These are phyloP conservation scores for Conistra vaccinii DNA, from an alignment of 2,888 invertebrate species.

Conservation along the genomic window DNA sequence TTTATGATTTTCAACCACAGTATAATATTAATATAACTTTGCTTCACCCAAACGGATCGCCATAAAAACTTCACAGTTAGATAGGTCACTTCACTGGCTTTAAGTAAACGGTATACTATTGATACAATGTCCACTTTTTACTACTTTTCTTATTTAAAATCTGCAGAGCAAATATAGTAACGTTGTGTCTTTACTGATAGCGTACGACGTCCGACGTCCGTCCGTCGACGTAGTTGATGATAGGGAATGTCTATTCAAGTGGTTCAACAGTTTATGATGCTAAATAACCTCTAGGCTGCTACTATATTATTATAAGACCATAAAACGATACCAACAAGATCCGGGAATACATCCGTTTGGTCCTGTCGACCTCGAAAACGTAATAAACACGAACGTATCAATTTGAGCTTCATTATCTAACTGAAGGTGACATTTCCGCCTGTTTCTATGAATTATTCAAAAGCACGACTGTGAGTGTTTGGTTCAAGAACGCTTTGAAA, in stretches of 20 bases:
- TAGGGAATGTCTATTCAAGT: not conserved
- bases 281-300: not conserved
- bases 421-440: constrained; percentile 59
- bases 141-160: too few species aligned
- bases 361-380: constrained; percentile 50
- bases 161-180: too few species aligned
- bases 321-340: constrained; percentile 18
- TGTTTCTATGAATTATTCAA: constrained; percentile 54
- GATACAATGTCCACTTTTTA: too few species aligned
- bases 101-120: too few species aligned
- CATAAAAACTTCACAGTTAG: too few species aligned
- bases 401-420: constrained; percentile 38
- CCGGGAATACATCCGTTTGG: constrained; percentile 58
- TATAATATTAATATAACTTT: too few species aligned
- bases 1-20: too few species aligned
- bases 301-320: not conserved
- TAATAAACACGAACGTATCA: constrained; percentile 9
- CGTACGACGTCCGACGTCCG: too few species aligned
- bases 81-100: too few species aligned
- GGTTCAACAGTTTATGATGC: not conserved
- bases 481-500: constrained; percentile 22
- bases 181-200: too few species aligned
- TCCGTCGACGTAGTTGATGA: not conserved
- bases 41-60: too few species aligned
- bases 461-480: constrained; percentile 35